Evolutionary conservation across 2,113 vertebrate genomes (phyloP), one percentile per base, ranked within the genome.

Genomic region (Rhadina sibilatrix): DNA sequence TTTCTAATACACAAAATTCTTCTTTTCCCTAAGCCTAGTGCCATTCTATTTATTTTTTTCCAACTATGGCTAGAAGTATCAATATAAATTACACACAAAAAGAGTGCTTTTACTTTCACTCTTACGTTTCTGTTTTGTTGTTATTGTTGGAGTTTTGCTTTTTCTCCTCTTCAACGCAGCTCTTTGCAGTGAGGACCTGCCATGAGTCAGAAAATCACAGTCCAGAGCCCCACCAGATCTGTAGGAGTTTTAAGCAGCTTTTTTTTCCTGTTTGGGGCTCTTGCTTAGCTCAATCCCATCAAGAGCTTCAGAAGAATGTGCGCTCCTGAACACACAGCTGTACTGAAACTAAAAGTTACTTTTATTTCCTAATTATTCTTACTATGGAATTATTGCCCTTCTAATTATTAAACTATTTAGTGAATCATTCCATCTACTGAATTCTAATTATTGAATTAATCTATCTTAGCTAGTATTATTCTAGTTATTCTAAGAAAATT

Each of bases 131-230:
- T 47, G 9, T 23, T 66, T 68, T 56, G 24, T 17, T 53, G n/a
- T 71, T 47, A 10, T 23, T 68, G 2, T 10, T 46, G 12, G 1
- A 20, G 5, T 24, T 18, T 47, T 15, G 2, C 2, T 17, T 54
- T 35, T 53, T 50, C 28, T 4, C 4, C 37, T 70, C 37, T 82
- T 35, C 10, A 31, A 0, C 0, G 1, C 8, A 1, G 27, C 38
- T 65, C 17, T 87, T 50, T 47, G 40, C 23, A 47, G 22, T 0
- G 2, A 84, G 49, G 18, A 54, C 18, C 7, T 54, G 40, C 15
- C 14, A 15, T 18, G 6, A n/a, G 40, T 64, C 40, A 84, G 28
- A 54, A 47, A 64, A 56, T 56, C 69, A 23, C 19, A 64, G 50
- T 19, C 19, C 69, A 74, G 59, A 40, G 27, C 47, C 38, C 27